A percentile compares a stretch with the other conserved stretches of the same genome.
Conservation (phyloP, 2,113 vertebrate species). For the Parus major region DNA sequence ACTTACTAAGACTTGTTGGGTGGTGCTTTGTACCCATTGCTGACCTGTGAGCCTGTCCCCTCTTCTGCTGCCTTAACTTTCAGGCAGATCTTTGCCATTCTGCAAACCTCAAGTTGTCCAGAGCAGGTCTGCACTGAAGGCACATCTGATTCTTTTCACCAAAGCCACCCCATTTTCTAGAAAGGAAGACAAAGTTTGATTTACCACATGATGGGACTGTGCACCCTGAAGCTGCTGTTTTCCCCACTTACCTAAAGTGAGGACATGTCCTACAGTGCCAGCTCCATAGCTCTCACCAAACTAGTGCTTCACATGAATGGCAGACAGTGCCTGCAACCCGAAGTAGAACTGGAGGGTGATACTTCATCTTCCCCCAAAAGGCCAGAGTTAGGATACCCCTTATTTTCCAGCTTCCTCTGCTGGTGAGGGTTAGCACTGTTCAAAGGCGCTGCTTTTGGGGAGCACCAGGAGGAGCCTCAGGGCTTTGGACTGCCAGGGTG, state of each 20-base stretch:
- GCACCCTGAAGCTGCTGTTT: neutral
- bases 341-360: neutral
- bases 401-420: neutral
- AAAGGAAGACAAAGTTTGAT: neutral
- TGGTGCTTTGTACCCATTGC: neutral
- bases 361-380: neutral
- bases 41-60: neutral
- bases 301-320: neutral
- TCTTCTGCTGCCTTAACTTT: accelerated
- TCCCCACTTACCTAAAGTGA: neutral
- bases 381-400: neutral
- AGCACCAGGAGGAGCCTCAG: neutral
- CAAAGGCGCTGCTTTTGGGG: neutral
- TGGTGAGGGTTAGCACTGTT: neutral
- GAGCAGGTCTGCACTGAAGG: neutral
- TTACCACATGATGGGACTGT: neutral
- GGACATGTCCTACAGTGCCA: neutral
- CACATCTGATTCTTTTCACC: neutral
- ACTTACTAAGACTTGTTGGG: neutral
- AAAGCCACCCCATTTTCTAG: neutral
- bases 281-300: neutral
- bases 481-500: neutral
- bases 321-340: neutral
- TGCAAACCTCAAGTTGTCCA: neutral
- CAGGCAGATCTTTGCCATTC: neutral